These are phyloP conservation scores for Conomelus anceps DNA, from an alignment of 2,888 invertebrate species.

Conservation along the genomic window DNA sequence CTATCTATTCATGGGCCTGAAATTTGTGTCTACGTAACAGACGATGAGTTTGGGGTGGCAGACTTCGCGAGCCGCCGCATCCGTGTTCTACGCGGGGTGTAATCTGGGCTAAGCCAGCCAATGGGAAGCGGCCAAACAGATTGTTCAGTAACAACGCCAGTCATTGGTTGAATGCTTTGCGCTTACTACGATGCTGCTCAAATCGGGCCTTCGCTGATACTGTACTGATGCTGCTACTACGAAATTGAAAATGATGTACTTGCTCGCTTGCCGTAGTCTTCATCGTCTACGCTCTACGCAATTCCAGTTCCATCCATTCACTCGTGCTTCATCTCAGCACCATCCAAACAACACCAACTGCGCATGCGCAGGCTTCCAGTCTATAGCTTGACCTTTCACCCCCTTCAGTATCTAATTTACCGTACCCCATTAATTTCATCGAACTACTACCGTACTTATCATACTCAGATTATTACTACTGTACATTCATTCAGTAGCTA, in stretches of 20 bases:
- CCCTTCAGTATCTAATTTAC: neutral
- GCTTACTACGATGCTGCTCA: neutral
- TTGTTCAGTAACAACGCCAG: neutral
- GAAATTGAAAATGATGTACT: neutral
- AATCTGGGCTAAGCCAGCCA: neutral
- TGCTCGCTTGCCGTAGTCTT: too few relatives aligned
- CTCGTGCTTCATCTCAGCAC: neutral
- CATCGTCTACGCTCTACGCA: neutral
- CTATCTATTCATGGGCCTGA: neutral
- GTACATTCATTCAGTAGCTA: neutral
- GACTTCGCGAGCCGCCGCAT: neutral
- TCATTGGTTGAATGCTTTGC: neutral
- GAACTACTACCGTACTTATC: neutral
- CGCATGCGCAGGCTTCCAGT: neutral
- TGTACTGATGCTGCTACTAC: neutral
- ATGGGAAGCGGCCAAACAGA: neutral
- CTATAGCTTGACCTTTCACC: neutral
- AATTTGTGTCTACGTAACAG: neutral
- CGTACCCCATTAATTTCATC: neutral
- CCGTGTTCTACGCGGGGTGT: neutral
- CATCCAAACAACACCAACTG: too few relatives aligned
- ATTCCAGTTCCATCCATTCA: neutral
- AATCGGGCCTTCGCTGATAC: too few relatives aligned
- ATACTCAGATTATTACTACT: neutral
- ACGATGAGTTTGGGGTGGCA: neutral